A percentile compares a stretch with the other conserved stretches of the same genome.
Conservation (phyloP, 2,888 invertebrate genomes). For the Ganaspis brasiliensis region DNA sequence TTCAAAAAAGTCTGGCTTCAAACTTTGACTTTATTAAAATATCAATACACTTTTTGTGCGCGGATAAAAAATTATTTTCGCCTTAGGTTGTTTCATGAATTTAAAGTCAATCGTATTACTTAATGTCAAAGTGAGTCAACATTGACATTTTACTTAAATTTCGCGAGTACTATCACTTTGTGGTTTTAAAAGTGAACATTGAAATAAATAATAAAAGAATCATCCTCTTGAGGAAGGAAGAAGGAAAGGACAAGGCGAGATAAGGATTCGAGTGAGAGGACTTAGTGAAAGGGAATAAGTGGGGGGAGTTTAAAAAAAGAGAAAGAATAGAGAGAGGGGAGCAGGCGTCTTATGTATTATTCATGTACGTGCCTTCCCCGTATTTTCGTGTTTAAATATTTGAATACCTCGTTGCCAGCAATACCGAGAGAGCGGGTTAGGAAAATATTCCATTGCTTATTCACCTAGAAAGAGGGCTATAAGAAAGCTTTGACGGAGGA, state of each 20-base stretch:
- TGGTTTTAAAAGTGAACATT: background rate
- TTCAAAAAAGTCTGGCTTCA: too few species aligned
- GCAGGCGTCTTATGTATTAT: conserved; percentile 76
- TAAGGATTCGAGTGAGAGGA: conserved; percentile 38
- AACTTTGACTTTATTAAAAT: too few species aligned
- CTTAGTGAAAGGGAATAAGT: conserved; percentile 39
- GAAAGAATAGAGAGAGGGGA: conserved; percentile 45
- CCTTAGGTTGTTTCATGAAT: too few species aligned
- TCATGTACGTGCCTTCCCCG: conserved; percentile 75
- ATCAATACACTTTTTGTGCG: too few species aligned
- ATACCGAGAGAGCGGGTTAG: conserved; percentile 67
- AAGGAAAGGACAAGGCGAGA: background rate
- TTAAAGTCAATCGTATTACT: background rate
- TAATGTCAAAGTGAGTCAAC: background rate
- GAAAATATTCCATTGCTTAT: conserved; percentile 75
- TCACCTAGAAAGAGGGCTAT: conserved; percentile 55
- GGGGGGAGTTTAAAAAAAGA: conserved; percentile 47
- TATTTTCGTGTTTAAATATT: conserved; percentile 80
- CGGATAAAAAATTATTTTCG: too few species aligned
- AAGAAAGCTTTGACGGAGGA: background rate
- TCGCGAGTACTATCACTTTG: background rate
- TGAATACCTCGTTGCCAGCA: conserved; percentile 76
- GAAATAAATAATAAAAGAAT: background rate
- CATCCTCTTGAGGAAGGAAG: background rate
- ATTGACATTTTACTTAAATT: background rate